A percentile compares a stretch with the other conserved stretches of the same genome.
These are phyloP conservation scores for Lochmaea crataegi DNA, from an alignment of 2,888 invertebrate genomes.

Conservation along the genomic window DNA sequence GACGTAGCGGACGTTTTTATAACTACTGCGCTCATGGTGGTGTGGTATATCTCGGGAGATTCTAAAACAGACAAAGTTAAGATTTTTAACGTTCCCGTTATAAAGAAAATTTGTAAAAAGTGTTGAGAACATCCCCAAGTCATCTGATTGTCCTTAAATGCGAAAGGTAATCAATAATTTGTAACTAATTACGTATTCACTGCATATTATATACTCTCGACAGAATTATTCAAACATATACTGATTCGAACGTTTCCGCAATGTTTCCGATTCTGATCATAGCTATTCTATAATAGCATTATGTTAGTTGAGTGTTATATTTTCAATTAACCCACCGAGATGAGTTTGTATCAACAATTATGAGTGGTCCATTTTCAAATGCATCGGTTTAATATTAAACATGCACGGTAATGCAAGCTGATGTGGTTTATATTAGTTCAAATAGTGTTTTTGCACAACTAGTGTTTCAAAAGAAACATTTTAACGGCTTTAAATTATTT, in stretches of 20 bases:
- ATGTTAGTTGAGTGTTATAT: slow-evolving; percentile 28
- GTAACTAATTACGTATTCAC: slow-evolving; percentile 21
- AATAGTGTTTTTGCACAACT: no score
- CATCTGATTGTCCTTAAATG: not conserved
- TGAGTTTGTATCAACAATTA: slow-evolving; percentile 26
- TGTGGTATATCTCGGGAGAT: no score
- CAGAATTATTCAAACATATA: slow-evolving; percentile 27
- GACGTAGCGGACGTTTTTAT: no score
- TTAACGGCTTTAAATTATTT: no score
- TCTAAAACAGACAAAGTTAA: no score
- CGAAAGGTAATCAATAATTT: slow-evolving; percentile 11
- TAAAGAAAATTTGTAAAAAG: not conserved
- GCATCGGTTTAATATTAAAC: slow-evolving; percentile 16
- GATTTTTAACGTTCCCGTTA: no score
- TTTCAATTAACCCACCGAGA: slow-evolving; percentile 28
- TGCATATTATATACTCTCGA: slow-evolving; percentile 18
- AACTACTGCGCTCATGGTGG: no score
- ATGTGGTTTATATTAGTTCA: not conserved
- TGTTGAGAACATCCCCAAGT: not conserved
- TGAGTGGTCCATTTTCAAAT: slow-evolving; percentile 23
- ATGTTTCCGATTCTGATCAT: slow-evolving; percentile 25
- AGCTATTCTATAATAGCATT: slow-evolving; percentile 30
- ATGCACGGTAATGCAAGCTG: slow-evolving; percentile 12
- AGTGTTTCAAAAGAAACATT: no score
- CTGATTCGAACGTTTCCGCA: slow-evolving; percentile 24